Conservation (phyloP, 2,113 vertebrate genomes). For the Pluvianellus socialis region DNA sequence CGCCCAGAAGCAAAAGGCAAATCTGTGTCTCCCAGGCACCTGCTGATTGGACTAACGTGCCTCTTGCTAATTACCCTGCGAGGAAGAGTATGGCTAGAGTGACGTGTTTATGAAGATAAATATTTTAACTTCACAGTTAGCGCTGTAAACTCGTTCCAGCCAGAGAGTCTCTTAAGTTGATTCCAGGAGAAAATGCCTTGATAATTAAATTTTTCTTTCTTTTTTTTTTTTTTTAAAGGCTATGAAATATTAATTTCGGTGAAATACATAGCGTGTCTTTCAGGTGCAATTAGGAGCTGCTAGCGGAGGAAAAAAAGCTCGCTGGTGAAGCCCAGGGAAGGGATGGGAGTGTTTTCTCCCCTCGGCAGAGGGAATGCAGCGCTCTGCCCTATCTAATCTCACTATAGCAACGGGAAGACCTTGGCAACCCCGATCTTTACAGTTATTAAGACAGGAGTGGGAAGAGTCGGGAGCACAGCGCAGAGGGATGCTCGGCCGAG, state of each 20-base stretch:
- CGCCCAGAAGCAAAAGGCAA: conserved; percentile 62
- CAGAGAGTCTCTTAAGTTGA: background rate
- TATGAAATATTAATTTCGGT: conserved; percentile 19
- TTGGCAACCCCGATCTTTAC: conserved; percentile 59
- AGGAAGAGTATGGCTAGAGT: conserved; percentile 23
- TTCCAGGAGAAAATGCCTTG: conserved; percentile 25
- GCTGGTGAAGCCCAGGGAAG: background rate
- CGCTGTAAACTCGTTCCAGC: conserved; percentile 1
- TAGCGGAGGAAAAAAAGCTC: background rate
- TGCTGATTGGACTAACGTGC: conserved; percentile 52
- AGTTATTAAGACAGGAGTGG: conserved; percentile 34
- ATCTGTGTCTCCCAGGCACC: conserved; percentile 56
- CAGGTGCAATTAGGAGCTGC: conserved; percentile 35
- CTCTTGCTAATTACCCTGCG: conserved; percentile 37
- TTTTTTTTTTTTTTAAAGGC: background rate
- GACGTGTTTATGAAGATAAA: conserved; percentile 52
- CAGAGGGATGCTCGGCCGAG: background rate
- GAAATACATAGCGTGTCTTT: background rate
- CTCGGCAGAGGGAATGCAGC: conserved; percentile 12
- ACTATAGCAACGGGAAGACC: conserved; percentile 72
- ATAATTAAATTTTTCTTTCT: background rate
- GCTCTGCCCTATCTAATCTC: conserved; percentile 58
- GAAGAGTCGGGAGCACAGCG: background rate
- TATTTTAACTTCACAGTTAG: conserved; percentile 55
- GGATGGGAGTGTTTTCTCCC: conserved; percentile 17